Conservation (phyloP, 2,888 invertebrate genomes). For the Eupithecia tripunctaria region DNA sequence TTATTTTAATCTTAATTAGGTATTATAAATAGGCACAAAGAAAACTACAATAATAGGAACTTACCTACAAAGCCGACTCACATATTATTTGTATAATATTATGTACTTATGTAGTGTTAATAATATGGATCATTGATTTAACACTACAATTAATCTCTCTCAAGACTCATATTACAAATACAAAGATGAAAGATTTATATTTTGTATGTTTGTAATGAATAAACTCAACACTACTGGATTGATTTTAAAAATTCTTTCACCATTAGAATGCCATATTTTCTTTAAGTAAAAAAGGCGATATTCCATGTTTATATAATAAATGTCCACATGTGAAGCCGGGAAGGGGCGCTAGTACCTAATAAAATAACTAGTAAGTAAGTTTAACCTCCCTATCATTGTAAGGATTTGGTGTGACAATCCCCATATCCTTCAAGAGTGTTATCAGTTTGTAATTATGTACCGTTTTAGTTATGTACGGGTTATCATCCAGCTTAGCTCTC, state of each 20-base stretch:
- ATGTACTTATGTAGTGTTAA: background rate
- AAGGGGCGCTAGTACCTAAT: background rate
- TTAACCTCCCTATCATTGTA: conserved; percentile 72
- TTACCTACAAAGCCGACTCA: background rate
- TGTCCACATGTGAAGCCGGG: too few species aligned
- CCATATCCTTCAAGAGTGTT: conserved; percentile 64
- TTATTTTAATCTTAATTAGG: background rate
- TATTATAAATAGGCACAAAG: background rate
- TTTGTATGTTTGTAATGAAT: too few species aligned
- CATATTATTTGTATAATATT: too few species aligned
- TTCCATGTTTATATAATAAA: too few species aligned
- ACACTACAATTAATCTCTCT: too few species aligned
- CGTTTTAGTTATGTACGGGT: conserved; percentile 64
- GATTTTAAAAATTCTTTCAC: too few species aligned
- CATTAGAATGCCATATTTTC: too few species aligned
- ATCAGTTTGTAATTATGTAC: conserved; percentile 61
- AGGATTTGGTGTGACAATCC: conserved; percentile 67
- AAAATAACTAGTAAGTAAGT: conserved; percentile 41
- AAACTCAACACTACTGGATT: too few species aligned
- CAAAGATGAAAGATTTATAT: too few species aligned
- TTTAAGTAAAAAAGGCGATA: too few species aligned
- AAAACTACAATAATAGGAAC: background rate
- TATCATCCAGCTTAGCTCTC: conserved; percentile 56
- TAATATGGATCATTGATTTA: background rate
- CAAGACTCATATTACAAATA: too few species aligned